phyloP scores from a whole-genome alignment of 2,113 vertebrate species.

The Crocuta crocuta region DNA sequence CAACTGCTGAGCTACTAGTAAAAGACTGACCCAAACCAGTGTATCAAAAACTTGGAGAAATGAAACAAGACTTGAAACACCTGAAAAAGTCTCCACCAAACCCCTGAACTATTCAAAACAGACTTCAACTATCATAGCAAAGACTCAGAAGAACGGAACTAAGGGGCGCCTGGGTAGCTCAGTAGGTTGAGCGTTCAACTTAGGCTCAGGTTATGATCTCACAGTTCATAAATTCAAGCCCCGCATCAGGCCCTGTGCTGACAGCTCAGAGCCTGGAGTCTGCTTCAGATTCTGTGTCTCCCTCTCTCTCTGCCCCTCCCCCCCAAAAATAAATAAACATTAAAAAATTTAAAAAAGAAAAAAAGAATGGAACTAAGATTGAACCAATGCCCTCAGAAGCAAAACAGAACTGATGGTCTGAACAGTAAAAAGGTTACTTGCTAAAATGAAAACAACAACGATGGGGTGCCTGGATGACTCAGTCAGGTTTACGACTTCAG shows the following conservation, averaged over 20 bases:
- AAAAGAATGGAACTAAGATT: background rate
- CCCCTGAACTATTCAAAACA: background rate
- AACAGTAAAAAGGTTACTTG: constrained; percentile 3
- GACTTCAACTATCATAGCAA: background rate
- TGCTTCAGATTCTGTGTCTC: too few species aligned
- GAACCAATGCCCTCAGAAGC: background rate
- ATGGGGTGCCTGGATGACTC: background rate
- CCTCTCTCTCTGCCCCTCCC: too few species aligned
- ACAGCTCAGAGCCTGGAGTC: too few species aligned
- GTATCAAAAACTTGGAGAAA: background rate
- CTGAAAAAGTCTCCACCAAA: background rate
- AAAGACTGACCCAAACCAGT: constrained; percentile 12
- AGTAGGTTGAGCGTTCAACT: too few species aligned
- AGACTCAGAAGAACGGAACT: background rate
- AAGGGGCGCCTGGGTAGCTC: background rate
- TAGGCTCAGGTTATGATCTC: too few species aligned
- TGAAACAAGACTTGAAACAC: background rate
- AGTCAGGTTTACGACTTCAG: too few species aligned
- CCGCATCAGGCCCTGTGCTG: too few species aligned
- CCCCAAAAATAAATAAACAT: too few species aligned
- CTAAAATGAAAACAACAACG: constrained; percentile 18
- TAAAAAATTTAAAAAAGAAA: too few species aligned
- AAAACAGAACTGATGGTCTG: background rate
- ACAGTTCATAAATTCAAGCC: too few species aligned
- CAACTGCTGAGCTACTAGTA: background rate